phyloP scores from a whole-genome alignment of 92 coral and sea anemone genomes.

The Porites lobata region DNA sequence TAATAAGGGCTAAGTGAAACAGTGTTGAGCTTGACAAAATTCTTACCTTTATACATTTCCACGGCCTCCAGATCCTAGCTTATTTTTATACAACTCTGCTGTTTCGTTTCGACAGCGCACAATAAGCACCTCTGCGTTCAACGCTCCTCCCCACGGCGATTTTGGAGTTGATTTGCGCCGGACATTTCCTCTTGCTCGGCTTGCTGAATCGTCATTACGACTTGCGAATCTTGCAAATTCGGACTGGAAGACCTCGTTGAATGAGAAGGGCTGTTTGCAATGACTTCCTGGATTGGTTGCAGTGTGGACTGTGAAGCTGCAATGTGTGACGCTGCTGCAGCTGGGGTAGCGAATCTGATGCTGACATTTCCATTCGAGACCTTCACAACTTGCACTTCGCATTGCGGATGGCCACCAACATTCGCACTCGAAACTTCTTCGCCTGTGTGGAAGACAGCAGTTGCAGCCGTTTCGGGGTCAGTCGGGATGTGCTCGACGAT shows the following conservation, averaged over 20 bases:
- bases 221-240: slow-evolving; percentile 69
- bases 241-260: slow-evolving; percentile 79
- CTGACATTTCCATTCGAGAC: slow-evolving; percentile 86
- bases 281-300: slow-evolving; percentile 91
- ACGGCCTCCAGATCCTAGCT: slow-evolving; percentile 97
- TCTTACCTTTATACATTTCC: slow-evolving; percentile 97
- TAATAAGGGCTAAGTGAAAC: not conserved
- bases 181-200: slow-evolving; percentile 74
- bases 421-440: slow-evolving; percentile 78
- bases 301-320: slow-evolving; percentile 74
- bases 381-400: slow-evolving; percentile 95
- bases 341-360: slow-evolving; percentile 84
- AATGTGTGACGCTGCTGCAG: slow-evolving; percentile 76
- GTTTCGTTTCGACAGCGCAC: slow-evolving; percentile 98
- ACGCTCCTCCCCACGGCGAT: slow-evolving; percentile 92
- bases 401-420: slow-evolving; percentile 73
- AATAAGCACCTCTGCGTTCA: slow-evolving; percentile 88
- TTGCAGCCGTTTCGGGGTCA: slow-evolving; percentile 88
- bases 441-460: slow-evolving; percentile 78
- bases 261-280: slow-evolving; percentile 84
- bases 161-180: slow-evolving; percentile 48
- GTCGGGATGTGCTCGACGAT: slow-evolving; percentile 99
- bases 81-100: slow-evolving; percentile 93
- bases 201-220: slow-evolving; percentile 65
- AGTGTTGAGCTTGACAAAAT: not conserved